Conservation (phyloP, 2,797 vertebrate genomes). For the Rhynchotus rufescens region DNA sequence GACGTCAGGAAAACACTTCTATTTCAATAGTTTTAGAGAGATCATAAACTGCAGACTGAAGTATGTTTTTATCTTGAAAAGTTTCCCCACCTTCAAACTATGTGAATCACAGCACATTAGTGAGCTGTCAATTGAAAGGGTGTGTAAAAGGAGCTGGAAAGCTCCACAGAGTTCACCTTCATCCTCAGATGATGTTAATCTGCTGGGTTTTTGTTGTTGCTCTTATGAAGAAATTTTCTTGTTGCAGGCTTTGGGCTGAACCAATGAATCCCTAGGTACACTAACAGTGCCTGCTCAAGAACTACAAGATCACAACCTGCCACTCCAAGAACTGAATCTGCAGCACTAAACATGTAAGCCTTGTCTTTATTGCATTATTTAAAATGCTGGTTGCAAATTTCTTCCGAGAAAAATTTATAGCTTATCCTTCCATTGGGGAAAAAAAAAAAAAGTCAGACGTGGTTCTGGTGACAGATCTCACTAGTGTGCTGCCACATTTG, state of each 20-base stretch:
- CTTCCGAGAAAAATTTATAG: not conserved
- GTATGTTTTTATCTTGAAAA: not conserved
- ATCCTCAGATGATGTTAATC: conserved; percentile 19
- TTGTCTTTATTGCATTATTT: not conserved
- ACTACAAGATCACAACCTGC: not conserved
- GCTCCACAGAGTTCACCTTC: conserved; percentile 2
- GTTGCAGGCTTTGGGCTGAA: not conserved
- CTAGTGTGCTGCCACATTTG: not conserved
- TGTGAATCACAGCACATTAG: not conserved
- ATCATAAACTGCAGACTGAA: not conserved
- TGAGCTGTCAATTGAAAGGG: not conserved
- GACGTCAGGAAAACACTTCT: not conserved
- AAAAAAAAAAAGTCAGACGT: not conserved
- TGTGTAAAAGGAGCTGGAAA: not conserved
- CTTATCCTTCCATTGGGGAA: not conserved
- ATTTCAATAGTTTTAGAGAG: not conserved
- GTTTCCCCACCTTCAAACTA: not conserved
- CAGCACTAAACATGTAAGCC: not conserved
- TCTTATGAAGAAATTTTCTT: conserved; percentile 9
- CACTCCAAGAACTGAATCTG: not conserved
- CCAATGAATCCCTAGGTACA: not conserved
- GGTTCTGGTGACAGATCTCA: not conserved
- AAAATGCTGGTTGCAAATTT: not conserved
- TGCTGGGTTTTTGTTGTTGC: not conserved
- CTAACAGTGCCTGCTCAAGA: not conserved